These are phyloP conservation scores for Eupsittula cactorum DNA, from an alignment of 2,113 vertebrate genomes.

Conservation along the genomic window DNA sequence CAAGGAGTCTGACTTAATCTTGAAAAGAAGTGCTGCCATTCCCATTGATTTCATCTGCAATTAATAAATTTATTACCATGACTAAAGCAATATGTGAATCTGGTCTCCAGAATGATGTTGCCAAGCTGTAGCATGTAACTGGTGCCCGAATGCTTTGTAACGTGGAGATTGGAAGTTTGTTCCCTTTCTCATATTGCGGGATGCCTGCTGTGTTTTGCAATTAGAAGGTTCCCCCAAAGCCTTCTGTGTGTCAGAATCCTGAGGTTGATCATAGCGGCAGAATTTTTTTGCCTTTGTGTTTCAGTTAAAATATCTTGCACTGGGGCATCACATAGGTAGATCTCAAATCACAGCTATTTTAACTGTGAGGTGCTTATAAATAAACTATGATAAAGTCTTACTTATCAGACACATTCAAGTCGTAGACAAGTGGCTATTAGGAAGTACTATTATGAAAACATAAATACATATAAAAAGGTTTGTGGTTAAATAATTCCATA, in stretches of 20 bases:
- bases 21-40: not conserved
- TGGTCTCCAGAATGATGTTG: not conserved
- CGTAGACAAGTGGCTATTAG: not conserved
- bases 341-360: conserved; percentile 11
- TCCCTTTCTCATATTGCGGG: not conserved
- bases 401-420: conserved; percentile 7
- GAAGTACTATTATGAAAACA: not conserved
- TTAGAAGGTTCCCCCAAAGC: conserved; percentile 40
- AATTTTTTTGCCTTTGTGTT: conserved; percentile 27
- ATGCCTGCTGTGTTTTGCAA: conserved; percentile 17
- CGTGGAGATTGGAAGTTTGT: not conserved
- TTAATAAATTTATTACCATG: not conserved
- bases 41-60: not conserved
- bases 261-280: not conserved
- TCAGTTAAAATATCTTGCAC: conserved; percentile 50
- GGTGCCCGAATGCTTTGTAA: not conserved
- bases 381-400: conserved; percentile 30
- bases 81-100: not conserved
- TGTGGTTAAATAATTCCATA: not conserved
- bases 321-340: not conserved
- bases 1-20: not conserved
- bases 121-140: not conserved
- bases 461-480: not conserved
- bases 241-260: conserved; percentile 1
- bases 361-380: conserved; percentile 38